These are phyloP conservation scores for mouse (Mus musculus) DNA, from an alignment of 2,113 vertebrate genomes.

Conservation along the genomic window GRCm39 chr2:128032501-128033000, in stretches of 20 bases:
- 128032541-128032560: too few species aligned
- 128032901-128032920: neutral
- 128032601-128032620: too few species aligned
- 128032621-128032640: too few species aligned
- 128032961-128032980: neutral
- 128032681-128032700: neutral
- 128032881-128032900: neutral
- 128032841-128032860: neutral
- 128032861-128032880: neutral
- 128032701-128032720: accelerated
- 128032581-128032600: neutral
- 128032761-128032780: neutral
- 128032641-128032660: neutral
- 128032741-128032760: neutral
- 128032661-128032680: neutral
- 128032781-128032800: neutral
- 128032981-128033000: neutral
- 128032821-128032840: neutral
- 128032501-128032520: too few species aligned
- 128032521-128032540: too few species aligned
- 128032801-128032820: neutral
- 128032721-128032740: neutral
- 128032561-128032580: too few species aligned
- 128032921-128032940: neutral
- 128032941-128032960: neutral